These are phyloP conservation scores for Chelonia mydas DNA, from an alignment of 2,797 vertebrate genomes.

Conservation along the genomic window DNA sequence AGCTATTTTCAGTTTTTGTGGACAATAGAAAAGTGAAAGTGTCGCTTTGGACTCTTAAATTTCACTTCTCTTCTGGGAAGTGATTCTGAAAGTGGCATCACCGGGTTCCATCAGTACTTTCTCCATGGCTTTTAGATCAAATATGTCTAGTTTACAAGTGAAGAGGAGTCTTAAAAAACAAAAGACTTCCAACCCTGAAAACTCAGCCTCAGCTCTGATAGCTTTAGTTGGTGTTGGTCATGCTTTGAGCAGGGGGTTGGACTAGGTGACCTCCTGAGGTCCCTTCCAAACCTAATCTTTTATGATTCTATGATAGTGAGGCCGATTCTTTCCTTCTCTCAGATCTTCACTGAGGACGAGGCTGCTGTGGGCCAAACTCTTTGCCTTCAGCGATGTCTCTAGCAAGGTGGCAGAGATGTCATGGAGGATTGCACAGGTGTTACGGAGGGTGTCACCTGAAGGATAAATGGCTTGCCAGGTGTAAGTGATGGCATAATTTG, in stretches of 20 bases:
- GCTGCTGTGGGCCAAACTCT: rapidly evolving
- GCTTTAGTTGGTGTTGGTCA: no score
- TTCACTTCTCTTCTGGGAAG: background rate
- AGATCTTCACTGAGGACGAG: background rate
- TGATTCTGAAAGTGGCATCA: rapidly evolving
- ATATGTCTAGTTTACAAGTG: background rate
- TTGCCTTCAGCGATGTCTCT: background rate
- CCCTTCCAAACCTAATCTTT: no score
- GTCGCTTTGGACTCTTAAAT: background rate
- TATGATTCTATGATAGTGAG: background rate
- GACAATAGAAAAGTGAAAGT: background rate
- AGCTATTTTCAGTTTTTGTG: constrained; percentile 17
- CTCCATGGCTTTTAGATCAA: background rate
- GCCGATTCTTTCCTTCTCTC: background rate
- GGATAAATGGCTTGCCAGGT: background rate
- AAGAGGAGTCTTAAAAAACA: background rate
- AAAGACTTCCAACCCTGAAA: background rate
- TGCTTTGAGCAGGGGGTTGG: no score
- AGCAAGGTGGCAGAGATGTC: no score
- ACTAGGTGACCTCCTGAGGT: no score
- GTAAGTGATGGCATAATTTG: background rate
- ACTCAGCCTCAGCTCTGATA: background rate
- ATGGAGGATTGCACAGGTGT: background rate
- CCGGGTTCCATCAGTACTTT: constrained; percentile 2
- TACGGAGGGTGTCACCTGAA: background rate